Evolutionary conservation across 2,113 vertebrate species (phyloP), one percentile per base, ranked within the genome.

Genomic region (Sylvietta virens): DNA sequence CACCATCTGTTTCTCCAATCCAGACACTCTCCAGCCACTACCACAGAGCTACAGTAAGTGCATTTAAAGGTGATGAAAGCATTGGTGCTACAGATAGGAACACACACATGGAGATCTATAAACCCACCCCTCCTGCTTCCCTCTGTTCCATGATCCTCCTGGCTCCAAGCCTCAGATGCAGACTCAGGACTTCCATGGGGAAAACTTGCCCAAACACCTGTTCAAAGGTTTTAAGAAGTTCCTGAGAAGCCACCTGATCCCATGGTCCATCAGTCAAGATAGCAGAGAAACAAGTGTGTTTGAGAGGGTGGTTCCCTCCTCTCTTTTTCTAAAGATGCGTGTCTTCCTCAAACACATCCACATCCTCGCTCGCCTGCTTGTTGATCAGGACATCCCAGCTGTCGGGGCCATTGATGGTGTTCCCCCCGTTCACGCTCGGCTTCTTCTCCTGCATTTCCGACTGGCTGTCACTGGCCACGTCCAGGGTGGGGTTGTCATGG

Each of bases 401-500:
- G 35, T 98, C 97, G 0, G 96, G 98, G 54, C 98, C 98, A 7
- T 97, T 98, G 64, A 98, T 95, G 8, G 98, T 88, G 20, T 98
- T 98, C 8, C 98, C 98, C 22, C 99, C 99, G 1, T 99, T 99
- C 95, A 99, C 95, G 5, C 98, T 99, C 21, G 98, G 98, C 86
- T 99, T 99, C 97, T 99, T 99, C 97, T 99, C 98, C 93, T 98
- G 98, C 98, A 98, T 98, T 97, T 99, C 99, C 0, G 99, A 98
- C 88, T 99, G 99, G 97, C 98, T 97, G 97, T 99, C 99, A 26
- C 98, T 99, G 85, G 99, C 98, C 90, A 99, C 98, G n/a, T 99
- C 99, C 98, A 99, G 96, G 47, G 98, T 99, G 76, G 99, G 99
- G 98, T 99, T 99, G 98, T 99, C 99, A 81, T 99, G 99, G 98